Conservation (phyloP, 2,888 invertebrate genomes). For the Leucoptera coffeella region DNA sequence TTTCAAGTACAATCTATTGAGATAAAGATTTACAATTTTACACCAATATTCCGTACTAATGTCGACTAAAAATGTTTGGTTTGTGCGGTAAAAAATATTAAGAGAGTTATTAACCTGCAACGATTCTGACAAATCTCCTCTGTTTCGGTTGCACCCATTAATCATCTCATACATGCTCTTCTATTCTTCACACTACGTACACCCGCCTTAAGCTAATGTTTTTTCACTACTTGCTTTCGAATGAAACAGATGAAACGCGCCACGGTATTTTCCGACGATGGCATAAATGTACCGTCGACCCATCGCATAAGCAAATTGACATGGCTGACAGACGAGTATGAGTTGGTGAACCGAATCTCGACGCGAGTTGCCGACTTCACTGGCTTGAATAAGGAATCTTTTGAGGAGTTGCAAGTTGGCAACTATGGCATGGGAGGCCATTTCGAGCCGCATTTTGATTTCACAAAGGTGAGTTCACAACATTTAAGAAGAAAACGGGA, state of each 20-base stretch:
- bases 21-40: too few species aligned
- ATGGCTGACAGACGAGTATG: slow-evolving; percentile 85
- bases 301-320: slow-evolving; percentile 98
- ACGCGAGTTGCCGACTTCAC: slow-evolving; percentile 80
- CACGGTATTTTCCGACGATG: slow-evolving; percentile 90
- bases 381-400: slow-evolving; percentile 76
- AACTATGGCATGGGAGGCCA: slow-evolving; percentile 99
- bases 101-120: too few species aligned
- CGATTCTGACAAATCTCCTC: too few species aligned
- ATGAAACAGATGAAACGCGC: slow-evolving; percentile 86
- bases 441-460: slow-evolving; percentile 97
- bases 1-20: too few species aligned
- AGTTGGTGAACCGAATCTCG: slow-evolving; percentile 66
- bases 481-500: too few species aligned
- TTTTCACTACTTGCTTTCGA: slow-evolving; percentile 90
- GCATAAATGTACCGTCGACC: slow-evolving; percentile 87
- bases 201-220: slow-evolving; percentile 90
- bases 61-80: too few species aligned
- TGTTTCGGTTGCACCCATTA: too few species aligned
- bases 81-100: too few species aligned
- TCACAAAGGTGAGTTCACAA: slow-evolving; percentile 18
- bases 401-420: slow-evolving; percentile 96
- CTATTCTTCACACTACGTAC: slow-evolving; percentile 9
- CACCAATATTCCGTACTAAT: too few species aligned
- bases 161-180: too few species aligned